phyloP scores from a whole-genome alignment of 2,797 vertebrate genomes.

The Xenopus petersii region DNA sequence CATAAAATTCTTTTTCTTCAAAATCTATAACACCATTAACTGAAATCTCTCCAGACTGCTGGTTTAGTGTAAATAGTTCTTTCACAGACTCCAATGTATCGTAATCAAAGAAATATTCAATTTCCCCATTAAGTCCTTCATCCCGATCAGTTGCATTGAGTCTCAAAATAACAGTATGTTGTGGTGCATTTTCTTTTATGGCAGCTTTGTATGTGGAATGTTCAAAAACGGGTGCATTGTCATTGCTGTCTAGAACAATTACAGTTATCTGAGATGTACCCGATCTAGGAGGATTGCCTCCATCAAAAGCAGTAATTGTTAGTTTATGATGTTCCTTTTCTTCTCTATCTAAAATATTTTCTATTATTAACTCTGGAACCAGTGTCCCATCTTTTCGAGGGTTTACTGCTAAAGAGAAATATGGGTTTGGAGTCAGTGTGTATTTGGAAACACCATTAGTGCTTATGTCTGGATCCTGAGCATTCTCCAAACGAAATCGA shows the following conservation, averaged over 20 bases:
- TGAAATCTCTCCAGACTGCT: slow-evolving; percentile 52
- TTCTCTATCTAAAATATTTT: slow-evolving; percentile 53
- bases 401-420: slow-evolving; percentile 58
- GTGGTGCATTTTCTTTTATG: slow-evolving; percentile 55
- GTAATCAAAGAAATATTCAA: slow-evolving; percentile 64
- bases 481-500: slow-evolving; percentile 58
- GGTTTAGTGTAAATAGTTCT: slow-evolving; percentile 54
- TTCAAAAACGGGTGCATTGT: slow-evolving; percentile 61
- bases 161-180: slow-evolving; percentile 49
- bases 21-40: slow-evolving; percentile 52
- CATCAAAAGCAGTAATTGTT: slow-evolving; percentile 62
- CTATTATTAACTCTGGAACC: slow-evolving; percentile 49
- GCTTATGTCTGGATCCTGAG: slow-evolving; percentile 56
- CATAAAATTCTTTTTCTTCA: slow-evolving; percentile 53
- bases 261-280: slow-evolving; percentile 81
- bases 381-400: slow-evolving; percentile 55
- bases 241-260: slow-evolving; percentile 66
- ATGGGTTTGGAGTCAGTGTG: slow-evolving; percentile 52
- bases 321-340: slow-evolving; percentile 53
- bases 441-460: slow-evolving; percentile 56
- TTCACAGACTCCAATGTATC: slow-evolving; percentile 53
- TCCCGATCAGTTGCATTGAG: slow-evolving; percentile 63
- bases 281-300: slow-evolving; percentile 81
- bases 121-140: slow-evolving; percentile 59
- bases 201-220: slow-evolving; percentile 56